Conservation (phyloP, 2,797 vertebrate species). For the Phalloptychus januarius region DNA sequence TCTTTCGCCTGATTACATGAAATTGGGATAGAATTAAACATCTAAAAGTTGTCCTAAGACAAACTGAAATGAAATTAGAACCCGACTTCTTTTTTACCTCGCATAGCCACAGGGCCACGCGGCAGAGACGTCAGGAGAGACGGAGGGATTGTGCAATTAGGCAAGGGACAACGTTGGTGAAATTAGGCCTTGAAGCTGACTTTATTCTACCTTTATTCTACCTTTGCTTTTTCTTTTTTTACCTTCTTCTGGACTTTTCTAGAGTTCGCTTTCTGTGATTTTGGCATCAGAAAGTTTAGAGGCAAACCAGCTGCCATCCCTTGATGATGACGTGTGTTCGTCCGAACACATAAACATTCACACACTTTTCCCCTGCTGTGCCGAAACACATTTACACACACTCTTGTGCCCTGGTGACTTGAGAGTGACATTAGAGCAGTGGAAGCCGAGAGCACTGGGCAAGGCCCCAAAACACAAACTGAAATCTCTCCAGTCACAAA, state of each 20-base stretch:
- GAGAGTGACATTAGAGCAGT: slow-evolving; percentile 43
- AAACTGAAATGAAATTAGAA: slow-evolving; percentile 95
- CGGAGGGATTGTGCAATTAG: slow-evolving; percentile 82
- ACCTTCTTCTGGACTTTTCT: slow-evolving; percentile 27
- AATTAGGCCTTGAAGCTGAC: slow-evolving; percentile 85
- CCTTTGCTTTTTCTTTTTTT: slow-evolving; percentile 41
- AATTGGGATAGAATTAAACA: slow-evolving; percentile 99
- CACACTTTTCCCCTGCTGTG: background rate
- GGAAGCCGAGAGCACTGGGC: slow-evolving; percentile 50
- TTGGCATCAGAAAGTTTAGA: slow-evolving; percentile 58
- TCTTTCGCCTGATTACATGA: slow-evolving; percentile 95
- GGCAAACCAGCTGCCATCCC: slow-evolving; percentile 63
- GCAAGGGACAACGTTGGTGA: slow-evolving; percentile 78
- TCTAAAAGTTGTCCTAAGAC: slow-evolving; percentile 94
- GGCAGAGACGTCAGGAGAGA: slow-evolving; percentile 60
- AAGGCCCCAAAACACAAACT: slow-evolving; percentile 56
- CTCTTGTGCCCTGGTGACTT: slow-evolving; percentile 50
- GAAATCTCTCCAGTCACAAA: slow-evolving; percentile 58
- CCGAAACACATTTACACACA: slow-evolving; percentile 45
- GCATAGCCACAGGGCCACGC: slow-evolving; percentile 72
- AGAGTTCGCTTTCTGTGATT: slow-evolving; percentile 32
- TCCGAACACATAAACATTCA: slow-evolving; percentile 21
- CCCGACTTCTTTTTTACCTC: slow-evolving; percentile 82
- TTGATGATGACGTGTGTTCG: slow-evolving; percentile 46
- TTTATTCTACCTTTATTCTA: slow-evolving; percentile 72